Conservation (phyloP, 2,888 invertebrate genomes). For the Melinaea marsaeus region DNA sequence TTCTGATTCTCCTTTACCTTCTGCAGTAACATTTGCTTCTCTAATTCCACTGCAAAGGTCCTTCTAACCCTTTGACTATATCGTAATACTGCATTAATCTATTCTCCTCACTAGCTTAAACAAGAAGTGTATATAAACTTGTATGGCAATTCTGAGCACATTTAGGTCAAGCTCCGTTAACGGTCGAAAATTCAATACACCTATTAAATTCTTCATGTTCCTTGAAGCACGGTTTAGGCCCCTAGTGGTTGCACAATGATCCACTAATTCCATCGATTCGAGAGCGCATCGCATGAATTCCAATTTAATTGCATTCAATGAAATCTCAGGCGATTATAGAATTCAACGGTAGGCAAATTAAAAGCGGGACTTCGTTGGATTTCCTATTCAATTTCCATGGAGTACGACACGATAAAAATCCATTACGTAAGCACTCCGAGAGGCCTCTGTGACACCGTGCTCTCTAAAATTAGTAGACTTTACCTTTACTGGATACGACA, state of each 20-base stretch:
- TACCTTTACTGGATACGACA: slow-evolving; percentile 42
- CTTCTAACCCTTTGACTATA: no score
- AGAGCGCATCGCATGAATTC: slow-evolving; percentile 53
- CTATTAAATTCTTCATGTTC: slow-evolving; percentile 9
- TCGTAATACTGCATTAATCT: no score
- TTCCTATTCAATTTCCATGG: slow-evolving; percentile 69
- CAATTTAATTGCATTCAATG: slow-evolving; percentile 73
- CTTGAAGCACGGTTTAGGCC: slow-evolving; percentile 6
- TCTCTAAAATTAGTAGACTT: slow-evolving; percentile 38
- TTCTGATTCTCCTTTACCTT: slow-evolving; percentile 39
- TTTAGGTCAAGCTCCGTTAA: slow-evolving; percentile 3
- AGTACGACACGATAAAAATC: slow-evolving; percentile 68
- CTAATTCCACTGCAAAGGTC: no score
- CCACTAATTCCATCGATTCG: slow-evolving; percentile 54
- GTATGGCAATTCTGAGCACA: slow-evolving; percentile 1
- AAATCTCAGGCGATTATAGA: slow-evolving; percentile 72
- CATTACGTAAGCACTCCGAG: slow-evolving; percentile 58
- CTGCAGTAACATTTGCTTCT: slow-evolving; percentile 20
- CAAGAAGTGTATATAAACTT: background rate
- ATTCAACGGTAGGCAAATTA: slow-evolving; percentile 70
- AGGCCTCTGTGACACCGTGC: slow-evolving; percentile 50
- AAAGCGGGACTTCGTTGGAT: slow-evolving; percentile 64
- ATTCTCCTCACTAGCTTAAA: no score
- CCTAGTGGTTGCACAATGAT: slow-evolving; percentile 33
- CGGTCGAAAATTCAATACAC: slow-evolving; percentile 4